These are phyloP conservation scores for Vulpes lagopus DNA, from an alignment of 2,113 vertebrate genomes.

Conservation along the genomic window DNA sequence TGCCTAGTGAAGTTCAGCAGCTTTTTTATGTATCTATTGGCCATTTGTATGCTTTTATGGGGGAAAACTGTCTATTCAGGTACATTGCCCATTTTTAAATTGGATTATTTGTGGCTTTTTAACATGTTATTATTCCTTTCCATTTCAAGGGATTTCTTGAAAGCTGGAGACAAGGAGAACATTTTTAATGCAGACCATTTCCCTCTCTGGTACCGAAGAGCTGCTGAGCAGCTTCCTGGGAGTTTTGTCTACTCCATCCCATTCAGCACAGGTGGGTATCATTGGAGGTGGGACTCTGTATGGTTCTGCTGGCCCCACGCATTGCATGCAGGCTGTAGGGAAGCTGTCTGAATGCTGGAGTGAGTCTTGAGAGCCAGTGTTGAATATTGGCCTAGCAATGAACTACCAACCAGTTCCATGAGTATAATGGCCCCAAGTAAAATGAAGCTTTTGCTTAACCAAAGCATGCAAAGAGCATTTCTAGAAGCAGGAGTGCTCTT, in stretches of 20 bases:
- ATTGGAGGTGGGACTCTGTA: constrained; percentile 28
- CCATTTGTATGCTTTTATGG: not conserved
- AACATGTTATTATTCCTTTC: constrained; percentile 76
- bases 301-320: not conserved
- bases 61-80: not conserved
- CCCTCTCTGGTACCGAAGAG: constrained; percentile 98
- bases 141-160: constrained; percentile 97
- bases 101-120: not conserved
- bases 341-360: not conserved
- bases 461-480: not conserved
- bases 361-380: not conserved
- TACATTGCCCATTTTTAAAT: not conserved
- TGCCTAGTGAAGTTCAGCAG: too few species aligned
- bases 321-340: not conserved
- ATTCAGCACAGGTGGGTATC: constrained; percentile 94
- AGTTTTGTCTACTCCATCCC: constrained; percentile 98
- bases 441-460: not conserved
- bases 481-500: not conserved
- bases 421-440: not conserved
- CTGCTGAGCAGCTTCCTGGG: constrained; percentile 97
- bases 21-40: not conserved
- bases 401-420: not conserved
- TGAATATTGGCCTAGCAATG: not conserved
- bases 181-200: constrained; percentile 99
- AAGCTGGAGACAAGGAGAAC: constrained; percentile 97